Percentiles rank a stretch among this genome's conserved stretches.
These are phyloP conservation scores for Muschampia plurimacula DNA, from an alignment of 2,888 invertebrate species.

Conservation along the genomic window DNA sequence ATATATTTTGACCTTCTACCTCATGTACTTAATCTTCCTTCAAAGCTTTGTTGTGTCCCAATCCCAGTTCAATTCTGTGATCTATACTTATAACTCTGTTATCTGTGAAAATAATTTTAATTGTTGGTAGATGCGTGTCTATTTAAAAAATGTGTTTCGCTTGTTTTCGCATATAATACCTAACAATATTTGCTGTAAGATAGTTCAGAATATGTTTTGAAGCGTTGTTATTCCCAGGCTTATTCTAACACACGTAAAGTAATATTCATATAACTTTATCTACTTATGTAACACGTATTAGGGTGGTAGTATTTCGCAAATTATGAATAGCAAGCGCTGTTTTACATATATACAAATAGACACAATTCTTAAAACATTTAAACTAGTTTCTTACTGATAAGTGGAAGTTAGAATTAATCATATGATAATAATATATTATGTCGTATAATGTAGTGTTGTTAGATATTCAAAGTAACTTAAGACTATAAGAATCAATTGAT, in stretches of 20 bases:
- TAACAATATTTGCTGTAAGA: background rate
- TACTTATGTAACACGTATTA: background rate
- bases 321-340: background rate
- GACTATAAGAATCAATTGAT: background rate
- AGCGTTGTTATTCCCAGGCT: background rate
- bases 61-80: slow-evolving; percentile 23
- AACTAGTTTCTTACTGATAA: background rate
- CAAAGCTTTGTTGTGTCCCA: slow-evolving; percentile 6
- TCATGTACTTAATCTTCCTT: slow-evolving; percentile 38
- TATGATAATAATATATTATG: background rate
- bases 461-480: background rate
- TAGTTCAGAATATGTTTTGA: background rate
- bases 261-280: background rate
- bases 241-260: background rate
- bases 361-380: background rate
- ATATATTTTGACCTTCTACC: slow-evolving; percentile 40
- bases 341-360: slow-evolving; percentile 1
- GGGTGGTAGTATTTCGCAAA: background rate
- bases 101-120: slow-evolving; percentile 18
- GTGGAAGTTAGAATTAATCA: background rate
- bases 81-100: slow-evolving; percentile 16
- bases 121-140: slow-evolving; percentile 18
- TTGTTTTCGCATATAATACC: background rate
- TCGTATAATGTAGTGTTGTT: background rate
- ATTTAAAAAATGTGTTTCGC: background rate